phyloP scores from a whole-genome alignment of 2,888 invertebrate species.

The Tanypteryx hageni region DNA sequence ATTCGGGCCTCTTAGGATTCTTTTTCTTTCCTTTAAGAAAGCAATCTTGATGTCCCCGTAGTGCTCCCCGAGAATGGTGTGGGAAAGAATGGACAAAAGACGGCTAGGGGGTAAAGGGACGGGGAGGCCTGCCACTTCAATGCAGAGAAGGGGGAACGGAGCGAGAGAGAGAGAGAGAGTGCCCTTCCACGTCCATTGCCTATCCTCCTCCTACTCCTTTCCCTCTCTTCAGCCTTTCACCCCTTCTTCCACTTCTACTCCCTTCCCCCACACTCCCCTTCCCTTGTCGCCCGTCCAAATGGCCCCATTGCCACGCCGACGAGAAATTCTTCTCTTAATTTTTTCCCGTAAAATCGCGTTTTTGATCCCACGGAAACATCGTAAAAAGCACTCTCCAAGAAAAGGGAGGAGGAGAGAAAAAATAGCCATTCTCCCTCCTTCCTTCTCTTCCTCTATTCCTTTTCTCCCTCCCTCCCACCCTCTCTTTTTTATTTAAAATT shows the following conservation, averaged over 20 bases:
- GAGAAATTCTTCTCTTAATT: slow-evolving; percentile 46
- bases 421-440: neutral
- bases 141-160: slow-evolving; percentile 31
- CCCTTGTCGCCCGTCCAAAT: slow-evolving; percentile 29
- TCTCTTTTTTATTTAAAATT: slow-evolving; percentile 60
- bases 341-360: slow-evolving; percentile 60
- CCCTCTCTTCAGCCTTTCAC: no score
- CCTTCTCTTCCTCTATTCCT: neutral
- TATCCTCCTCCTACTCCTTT: neutral
- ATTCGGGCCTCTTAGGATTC: no score
- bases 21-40: slow-evolving; percentile 3
- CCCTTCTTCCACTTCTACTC: neutral
- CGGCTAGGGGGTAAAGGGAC: slow-evolving; percentile 31
- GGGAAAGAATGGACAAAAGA: slow-evolving; percentile 38
- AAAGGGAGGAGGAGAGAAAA: neutral
- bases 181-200: neutral
- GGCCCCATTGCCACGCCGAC: slow-evolving; percentile 42
- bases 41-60: slow-evolving; percentile 20
- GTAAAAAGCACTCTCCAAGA: slow-evolving; percentile 59
- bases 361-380: slow-evolving; percentile 63
- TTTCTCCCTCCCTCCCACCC: neutral
- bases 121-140: neutral
- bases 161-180: neutral
- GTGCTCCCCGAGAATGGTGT: neutral
- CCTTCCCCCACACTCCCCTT: neutral